phyloP scores from a whole-genome alignment of 2,888 invertebrate species.

The Aplocera efformata region DNA sequence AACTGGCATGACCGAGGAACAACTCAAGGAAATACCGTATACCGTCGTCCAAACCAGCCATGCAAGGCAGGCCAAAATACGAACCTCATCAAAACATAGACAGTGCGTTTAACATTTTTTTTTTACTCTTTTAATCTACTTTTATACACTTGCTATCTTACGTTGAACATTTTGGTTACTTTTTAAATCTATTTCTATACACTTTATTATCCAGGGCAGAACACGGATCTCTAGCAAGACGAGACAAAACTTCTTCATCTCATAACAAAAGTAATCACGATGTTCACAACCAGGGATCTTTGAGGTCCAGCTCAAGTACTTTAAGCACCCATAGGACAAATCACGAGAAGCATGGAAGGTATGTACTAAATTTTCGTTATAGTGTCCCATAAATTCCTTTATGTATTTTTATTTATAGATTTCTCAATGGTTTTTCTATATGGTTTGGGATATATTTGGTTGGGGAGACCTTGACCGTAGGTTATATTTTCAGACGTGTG shows the following conservation, averaged over 20 bases:
- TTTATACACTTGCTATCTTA: too few species aligned
- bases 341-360: conserved; percentile 74
- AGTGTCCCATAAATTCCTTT: too few species aligned
- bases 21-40: conserved; percentile 92
- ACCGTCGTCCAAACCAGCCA: conserved; percentile 90
- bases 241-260: conserved; percentile 61
- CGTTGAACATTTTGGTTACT: background rate
- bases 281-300: conserved; percentile 74
- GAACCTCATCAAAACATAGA: conserved; percentile 66
- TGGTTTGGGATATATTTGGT: conserved; percentile 17
- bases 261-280: conserved; percentile 61
- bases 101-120: conserved; percentile 46
- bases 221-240: conserved; percentile 66
- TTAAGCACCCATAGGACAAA: conserved; percentile 78
- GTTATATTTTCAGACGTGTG: conserved; percentile 56
- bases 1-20: conserved; percentile 92
- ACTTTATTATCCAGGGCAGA: conserved; percentile 46
- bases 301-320: conserved; percentile 81
- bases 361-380: conserved; percentile 13
- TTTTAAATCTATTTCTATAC: conserved; percentile 3
- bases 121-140: too few species aligned
- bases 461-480: conserved; percentile 31
- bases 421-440: too few species aligned
- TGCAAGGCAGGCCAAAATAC: conserved; percentile 81
- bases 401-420: too few species aligned